A percentile compares a stretch with the other conserved stretches of the same genome.
These are phyloP conservation scores for Gnatocerus cornutus DNA, from an alignment of 2,888 invertebrate genomes.

Conservation along the genomic window DNA sequence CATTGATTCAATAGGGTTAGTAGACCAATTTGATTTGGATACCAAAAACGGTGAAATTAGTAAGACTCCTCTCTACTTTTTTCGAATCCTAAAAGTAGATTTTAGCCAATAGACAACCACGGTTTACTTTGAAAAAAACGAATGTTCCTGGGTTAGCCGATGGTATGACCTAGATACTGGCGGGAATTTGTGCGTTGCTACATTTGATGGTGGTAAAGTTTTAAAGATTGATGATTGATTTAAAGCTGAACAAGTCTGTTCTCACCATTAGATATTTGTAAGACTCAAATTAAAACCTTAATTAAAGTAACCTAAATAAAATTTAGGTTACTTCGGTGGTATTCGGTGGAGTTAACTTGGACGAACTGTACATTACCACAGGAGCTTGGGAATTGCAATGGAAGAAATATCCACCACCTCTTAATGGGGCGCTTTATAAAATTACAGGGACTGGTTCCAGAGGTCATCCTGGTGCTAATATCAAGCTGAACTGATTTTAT, in stretches of 20 bases:
- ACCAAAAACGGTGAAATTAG: constrained; percentile 71
- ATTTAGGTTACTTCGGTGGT: constrained; percentile 74
- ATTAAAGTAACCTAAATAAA: not conserved
- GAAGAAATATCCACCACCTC: not conserved
- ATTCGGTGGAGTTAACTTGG: constrained; percentile 69
- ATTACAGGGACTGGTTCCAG: constrained; percentile 13
- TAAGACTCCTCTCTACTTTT: too few relatives aligned
- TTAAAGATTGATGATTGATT: constrained; percentile 20
- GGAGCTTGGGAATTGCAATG: constrained; percentile 63
- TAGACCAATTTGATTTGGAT: constrained; percentile 81
- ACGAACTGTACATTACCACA: constrained; percentile 80
- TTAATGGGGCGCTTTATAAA: constrained; percentile 21
- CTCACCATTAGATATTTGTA: too few relatives aligned
- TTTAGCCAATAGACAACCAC: constrained; percentile 75
- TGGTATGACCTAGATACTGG: constrained; percentile 31
- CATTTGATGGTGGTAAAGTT: constrained; percentile 15
- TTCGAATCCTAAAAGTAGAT: too few relatives aligned
- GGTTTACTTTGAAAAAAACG: constrained; percentile 74
- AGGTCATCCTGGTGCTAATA: constrained; percentile 15
- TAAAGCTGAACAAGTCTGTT: constrained; percentile 22
- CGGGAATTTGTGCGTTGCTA: constrained; percentile 31
- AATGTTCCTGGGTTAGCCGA: constrained; percentile 65
- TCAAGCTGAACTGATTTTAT: constrained; percentile 5
- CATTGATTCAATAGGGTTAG: constrained; percentile 78
- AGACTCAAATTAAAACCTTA: too few relatives aligned